Percentiles rank a stretch among this genome's conserved stretches.
phyloP scores from a whole-genome alignment of 1,140 invertebrate species.

The Atta cephalotes region DNA sequence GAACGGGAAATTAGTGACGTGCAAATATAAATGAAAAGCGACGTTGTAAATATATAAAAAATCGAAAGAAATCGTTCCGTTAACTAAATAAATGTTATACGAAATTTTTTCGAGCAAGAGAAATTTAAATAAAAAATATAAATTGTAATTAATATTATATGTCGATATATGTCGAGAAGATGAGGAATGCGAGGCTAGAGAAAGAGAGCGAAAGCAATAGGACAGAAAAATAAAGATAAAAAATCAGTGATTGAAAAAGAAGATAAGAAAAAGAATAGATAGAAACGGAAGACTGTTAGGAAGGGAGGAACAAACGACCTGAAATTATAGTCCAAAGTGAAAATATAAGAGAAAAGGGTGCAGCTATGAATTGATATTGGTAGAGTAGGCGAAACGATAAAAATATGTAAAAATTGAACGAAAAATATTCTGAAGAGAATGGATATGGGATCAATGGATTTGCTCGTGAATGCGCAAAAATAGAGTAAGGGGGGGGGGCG shows the following conservation, averaged over 20 bases:
- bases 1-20: conserved; percentile 10
- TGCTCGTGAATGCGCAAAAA: neutral
- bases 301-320: conserved; percentile 27
- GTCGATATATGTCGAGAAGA: neutral
- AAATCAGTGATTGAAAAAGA: neutral
- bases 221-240: conserved; percentile 12
- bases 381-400: neutral
- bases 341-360: conserved; percentile 9
- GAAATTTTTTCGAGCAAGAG: neutral
- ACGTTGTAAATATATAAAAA: neutral
- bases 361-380: conserved; percentile 40
- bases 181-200: neutral
- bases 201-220: neutral
- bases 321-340: conserved; percentile 18
- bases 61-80: neutral
- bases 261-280: neutral
- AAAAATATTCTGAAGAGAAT: conserved; percentile 21
- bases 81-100: neutral
- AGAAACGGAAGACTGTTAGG: neutral
- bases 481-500: neutral
- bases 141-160: neutral
- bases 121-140: neutral
- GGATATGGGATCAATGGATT: neutral
- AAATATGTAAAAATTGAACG: conserved; percentile 37
- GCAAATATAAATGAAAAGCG: neutral